phyloP scores from a whole-genome alignment of 2,797 vertebrate species.

The Gymnopithys bicolor region DNA sequence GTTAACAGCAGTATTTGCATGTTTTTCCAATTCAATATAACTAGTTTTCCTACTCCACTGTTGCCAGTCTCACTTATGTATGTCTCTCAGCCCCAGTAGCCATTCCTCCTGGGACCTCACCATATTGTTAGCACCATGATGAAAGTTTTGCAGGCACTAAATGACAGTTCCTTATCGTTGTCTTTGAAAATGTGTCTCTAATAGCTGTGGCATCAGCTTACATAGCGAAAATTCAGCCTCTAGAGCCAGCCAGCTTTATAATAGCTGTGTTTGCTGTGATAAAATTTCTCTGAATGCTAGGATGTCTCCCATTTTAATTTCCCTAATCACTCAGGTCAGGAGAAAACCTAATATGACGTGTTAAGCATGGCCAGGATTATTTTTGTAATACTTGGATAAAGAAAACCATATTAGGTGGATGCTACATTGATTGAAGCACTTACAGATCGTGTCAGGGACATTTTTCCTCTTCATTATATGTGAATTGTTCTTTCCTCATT shows the following conservation, averaged over 20 bases:
- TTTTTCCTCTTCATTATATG: background rate
- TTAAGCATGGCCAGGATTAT: background rate
- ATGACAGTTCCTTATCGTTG: background rate
- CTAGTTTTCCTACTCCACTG: background rate
- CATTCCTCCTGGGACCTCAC: background rate
- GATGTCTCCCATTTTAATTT: background rate
- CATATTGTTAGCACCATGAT: background rate
- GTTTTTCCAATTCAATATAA: background rate
- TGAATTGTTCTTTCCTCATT: background rate
- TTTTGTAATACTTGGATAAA: background rate
- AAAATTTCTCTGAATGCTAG: background rate
- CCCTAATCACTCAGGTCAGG: background rate
- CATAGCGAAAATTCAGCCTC: background rate
- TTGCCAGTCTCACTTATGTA: rapidly evolving
- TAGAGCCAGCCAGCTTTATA: background rate
- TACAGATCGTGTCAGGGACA: background rate
- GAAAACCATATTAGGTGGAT: background rate
- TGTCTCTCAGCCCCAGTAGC: background rate
- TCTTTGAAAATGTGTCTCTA: background rate
- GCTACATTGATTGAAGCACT: background rate
- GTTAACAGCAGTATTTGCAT: background rate
- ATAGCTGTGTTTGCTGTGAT: background rate
- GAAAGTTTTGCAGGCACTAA: background rate
- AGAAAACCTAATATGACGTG: background rate
- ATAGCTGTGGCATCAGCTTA: background rate